These are phyloP conservation scores for Lottia gigantea DNA, from an alignment of 2,888 invertebrate genomes.

Conservation along the genomic window DNA sequence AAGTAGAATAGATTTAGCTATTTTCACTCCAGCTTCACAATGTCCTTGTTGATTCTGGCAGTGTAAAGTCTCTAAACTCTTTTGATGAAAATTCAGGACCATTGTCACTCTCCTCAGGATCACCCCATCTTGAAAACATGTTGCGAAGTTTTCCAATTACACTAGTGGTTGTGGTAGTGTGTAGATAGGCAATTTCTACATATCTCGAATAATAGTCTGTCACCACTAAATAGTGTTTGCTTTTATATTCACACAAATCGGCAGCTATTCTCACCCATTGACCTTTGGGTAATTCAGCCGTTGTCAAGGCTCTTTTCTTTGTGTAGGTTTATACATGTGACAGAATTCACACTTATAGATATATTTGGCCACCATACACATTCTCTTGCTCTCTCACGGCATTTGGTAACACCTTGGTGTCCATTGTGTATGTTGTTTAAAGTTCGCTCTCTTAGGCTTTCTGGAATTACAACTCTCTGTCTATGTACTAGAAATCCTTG, in stretches of 20 bases:
- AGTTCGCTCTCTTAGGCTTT: not conserved
- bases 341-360: not conserved
- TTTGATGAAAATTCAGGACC: constrained; percentile 13
- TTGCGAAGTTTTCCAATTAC: constrained; percentile 21
- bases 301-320: constrained; percentile 14
- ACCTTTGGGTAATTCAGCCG: not conserved
- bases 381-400: constrained; percentile 3
- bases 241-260: not conserved
- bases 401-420: constrained; percentile 5
- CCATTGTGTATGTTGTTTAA: constrained; percentile 15
- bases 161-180: not conserved
- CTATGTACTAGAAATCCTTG: constrained; percentile 21
- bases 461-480: not conserved
- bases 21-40: constrained; percentile 16
- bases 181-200: constrained; percentile 20
- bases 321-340: constrained; percentile 14
- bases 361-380: constrained; percentile 17
- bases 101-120: constrained; percentile 24
- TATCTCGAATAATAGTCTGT: constrained; percentile 27
- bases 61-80: not conserved
- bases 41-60: constrained; percentile 19
- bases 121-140: constrained; percentile 21
- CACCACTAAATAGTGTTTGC: not conserved
- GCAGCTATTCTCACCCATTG: not conserved
- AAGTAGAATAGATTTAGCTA: constrained; percentile 22